These are phyloP conservation scores for Eremobia ochroleuca DNA, from an alignment of 2,888 invertebrate species.

Conservation along the genomic window DNA sequence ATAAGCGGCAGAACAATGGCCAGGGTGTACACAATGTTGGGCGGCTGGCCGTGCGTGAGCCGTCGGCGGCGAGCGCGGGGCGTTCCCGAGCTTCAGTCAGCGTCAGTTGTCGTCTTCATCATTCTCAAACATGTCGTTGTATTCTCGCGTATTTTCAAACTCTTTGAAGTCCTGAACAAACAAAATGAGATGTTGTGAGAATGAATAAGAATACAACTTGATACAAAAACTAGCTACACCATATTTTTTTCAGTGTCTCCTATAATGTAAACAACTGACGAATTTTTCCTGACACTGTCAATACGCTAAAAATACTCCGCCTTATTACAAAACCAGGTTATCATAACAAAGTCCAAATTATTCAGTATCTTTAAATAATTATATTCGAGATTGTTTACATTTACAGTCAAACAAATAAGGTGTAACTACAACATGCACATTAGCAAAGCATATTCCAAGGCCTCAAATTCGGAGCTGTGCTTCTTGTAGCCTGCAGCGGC, in stretches of 20 bases:
- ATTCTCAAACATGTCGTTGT: slow-evolving; percentile 90
- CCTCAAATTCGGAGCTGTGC: slow-evolving; percentile 9
- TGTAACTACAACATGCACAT: slow-evolving; percentile 28
- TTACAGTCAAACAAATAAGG: slow-evolving; percentile 9
- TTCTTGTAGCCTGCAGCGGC: not conserved
- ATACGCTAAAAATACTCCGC: not conserved
- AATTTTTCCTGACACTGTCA: not conserved
- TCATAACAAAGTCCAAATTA: not conserved
- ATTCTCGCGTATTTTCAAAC: slow-evolving; percentile 87
- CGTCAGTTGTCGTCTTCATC: slow-evolving; percentile 89
- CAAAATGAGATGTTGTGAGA: slow-evolving; percentile 77
- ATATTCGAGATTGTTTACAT: slow-evolving; percentile 35
- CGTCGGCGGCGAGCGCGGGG: slow-evolving; percentile 33
- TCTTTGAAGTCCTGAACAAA: slow-evolving; percentile 89
- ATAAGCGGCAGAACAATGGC: not conserved
- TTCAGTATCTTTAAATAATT: slow-evolving; percentile 22
- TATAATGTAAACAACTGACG: slow-evolving; percentile 40
- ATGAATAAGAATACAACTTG: slow-evolving; percentile 85
- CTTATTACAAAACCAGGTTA: no score
- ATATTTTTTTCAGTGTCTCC: slow-evolving; percentile 12
- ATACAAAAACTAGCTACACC: slow-evolving; percentile 7
- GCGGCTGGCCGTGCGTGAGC: slow-evolving; percentile 39
- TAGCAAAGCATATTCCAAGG: slow-evolving; percentile 22
- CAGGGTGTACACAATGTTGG: slow-evolving; percentile 46
- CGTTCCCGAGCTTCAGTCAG: slow-evolving; percentile 46